Evolutionary conservation across 2,888 invertebrate species (phyloP), one percentile per base, ranked within the genome.

Genomic region (Drosophila pegasa): DNA sequence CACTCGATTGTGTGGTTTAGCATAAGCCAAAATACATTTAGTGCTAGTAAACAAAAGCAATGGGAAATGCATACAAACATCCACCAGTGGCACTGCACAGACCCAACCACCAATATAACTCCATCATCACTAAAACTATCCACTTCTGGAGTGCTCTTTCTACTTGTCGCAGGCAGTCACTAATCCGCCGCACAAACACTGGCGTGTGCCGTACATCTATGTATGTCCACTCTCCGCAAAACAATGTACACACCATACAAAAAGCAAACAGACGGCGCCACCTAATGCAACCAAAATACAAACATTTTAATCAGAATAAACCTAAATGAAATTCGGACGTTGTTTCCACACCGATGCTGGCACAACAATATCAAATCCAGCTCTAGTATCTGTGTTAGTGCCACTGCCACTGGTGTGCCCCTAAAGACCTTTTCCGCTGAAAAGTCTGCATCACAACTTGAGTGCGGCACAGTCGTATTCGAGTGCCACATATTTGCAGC

Each of bases 231-330:
- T 33, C 20, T 14, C 38, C 29, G 33, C 33, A 22, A 57, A 18
- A 57, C 60, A 64, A 31, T 31, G 54, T 48, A 51, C 48, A 63
- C 52, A 76, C 64, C 38, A 56, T 58, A 57, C 60, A 47, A 51
- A 51, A 31, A 55, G 43, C 73, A 68, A 56, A 31, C 63, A 54
- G 57, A 64, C 65, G 51, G 61, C 55, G 57, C 41, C 60, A 75
- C 83, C 80, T 85, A 85, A 88, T 87, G 88, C 84, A 85, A 75
- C 81, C 89, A 75, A 80, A 88, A 88, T 87, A 87, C 81, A 85
- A 88, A 85, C 85, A 85, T 78, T 85, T 85, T 88, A 85, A 85
- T 88, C 85, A 84, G 74, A 87, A 88, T 88, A 88, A 85, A 85
- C 81, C 83, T 31, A 88, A 85, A 88, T 75, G 69, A 87, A 88